Evolutionary conservation across 1,140 invertebrate genomes (phyloP).

Genomic region (Scaptomyza hsui): DNA sequence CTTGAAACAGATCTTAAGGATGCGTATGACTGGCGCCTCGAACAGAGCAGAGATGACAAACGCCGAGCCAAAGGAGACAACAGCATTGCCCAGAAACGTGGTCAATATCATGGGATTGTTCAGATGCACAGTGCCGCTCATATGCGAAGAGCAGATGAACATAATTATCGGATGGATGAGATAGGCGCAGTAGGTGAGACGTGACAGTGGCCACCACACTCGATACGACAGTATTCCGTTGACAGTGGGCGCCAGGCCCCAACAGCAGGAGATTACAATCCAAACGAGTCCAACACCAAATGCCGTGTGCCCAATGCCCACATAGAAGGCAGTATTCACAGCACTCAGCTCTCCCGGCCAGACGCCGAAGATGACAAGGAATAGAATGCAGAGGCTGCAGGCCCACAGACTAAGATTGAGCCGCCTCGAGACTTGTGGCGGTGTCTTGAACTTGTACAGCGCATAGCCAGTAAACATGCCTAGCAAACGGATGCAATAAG

Average conservation of each 20-base stretch:
- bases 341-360: conserved; percentile 88
- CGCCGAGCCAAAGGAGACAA: conserved; percentile 90
- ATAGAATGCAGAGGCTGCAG: conserved; percentile 86
- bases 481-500: conserved; percentile 39
- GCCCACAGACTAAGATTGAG: conserved; percentile 87
- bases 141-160: conserved; percentile 89
- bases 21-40: conserved; percentile 91
- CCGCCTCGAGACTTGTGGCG: conserved; percentile 87
- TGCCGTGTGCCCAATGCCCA: conserved; percentile 87
- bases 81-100: conserved; percentile 91
- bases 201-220: conserved; percentile 92
- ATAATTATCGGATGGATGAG: conserved; percentile 94
- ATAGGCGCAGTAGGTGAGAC: conserved; percentile 95
- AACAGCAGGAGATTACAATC: conserved; percentile 92
- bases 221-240: conserved; percentile 91
- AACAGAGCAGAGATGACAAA: conserved; percentile 91
- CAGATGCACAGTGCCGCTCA: conserved; percentile 91
- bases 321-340: conserved; percentile 88
- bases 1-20: conserved; percentile 88
- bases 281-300: conserved; percentile 91
- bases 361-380: conserved; percentile 90
- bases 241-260: conserved; percentile 89
- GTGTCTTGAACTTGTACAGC: conserved; percentile 88
- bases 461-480: conserved; percentile 91
- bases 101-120: conserved; percentile 89